These are phyloP conservation scores for Meriones unguiculatus DNA, from an alignment of 2,113 vertebrate genomes.

Conservation along the genomic window DNA sequence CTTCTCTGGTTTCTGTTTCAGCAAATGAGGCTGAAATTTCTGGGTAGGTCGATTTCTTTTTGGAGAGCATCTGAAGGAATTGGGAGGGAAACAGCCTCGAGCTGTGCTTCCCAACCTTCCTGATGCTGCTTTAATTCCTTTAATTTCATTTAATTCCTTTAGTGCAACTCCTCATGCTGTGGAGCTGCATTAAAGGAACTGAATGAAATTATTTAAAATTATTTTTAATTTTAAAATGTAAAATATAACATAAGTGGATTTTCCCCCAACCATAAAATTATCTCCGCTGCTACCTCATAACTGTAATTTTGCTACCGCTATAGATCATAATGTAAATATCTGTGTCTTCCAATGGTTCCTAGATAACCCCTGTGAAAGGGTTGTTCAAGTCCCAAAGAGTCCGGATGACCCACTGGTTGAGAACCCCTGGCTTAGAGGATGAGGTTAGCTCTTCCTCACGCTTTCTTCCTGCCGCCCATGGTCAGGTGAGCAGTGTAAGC, in stretches of 20 bases:
- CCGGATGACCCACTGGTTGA: too few species aligned
- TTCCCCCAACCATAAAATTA: background rate
- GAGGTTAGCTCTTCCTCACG: rapidly evolving
- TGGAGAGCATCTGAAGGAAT: background rate
- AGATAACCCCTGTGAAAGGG: background rate
- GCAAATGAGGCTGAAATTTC: background rate
- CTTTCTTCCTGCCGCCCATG: rapidly evolving
- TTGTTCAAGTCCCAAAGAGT: background rate
- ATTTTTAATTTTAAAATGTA: too few species aligned
- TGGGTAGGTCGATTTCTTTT: background rate
- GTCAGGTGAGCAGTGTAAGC: rapidly evolving
- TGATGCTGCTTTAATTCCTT: background rate
- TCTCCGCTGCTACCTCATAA: background rate
- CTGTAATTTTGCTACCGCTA: background rate
- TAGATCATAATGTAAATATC: background rate
- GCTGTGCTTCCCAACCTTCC: background rate
- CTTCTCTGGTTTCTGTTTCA: background rate
- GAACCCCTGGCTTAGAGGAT: background rate
- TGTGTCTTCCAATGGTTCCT: background rate
- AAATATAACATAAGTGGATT: too few species aligned
- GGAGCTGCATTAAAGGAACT: too few species aligned
- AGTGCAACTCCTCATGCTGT: background rate
- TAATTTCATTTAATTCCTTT: background rate
- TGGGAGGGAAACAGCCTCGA: background rate
- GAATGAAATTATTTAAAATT: too few species aligned